phyloP scores from a whole-genome alignment of 1,140 invertebrate species.

The Hermetia illucens region DNA sequence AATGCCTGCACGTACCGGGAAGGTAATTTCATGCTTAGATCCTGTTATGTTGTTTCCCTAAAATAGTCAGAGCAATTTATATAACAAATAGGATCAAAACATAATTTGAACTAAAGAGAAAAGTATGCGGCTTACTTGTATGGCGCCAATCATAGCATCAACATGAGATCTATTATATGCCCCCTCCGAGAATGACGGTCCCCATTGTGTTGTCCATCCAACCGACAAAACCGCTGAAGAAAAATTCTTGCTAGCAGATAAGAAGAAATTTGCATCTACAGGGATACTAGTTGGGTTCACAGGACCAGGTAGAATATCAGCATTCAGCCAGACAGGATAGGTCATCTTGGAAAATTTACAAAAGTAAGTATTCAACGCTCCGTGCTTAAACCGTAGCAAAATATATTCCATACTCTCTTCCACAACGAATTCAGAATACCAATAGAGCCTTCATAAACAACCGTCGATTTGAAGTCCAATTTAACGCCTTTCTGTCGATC shows the following conservation, averaged over 20 bases:
- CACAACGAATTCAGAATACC: conserved; percentile 35
- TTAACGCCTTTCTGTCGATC: conserved; percentile 58
- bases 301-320: conserved; percentile 72
- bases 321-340: conserved; percentile 77
- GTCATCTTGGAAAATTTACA: conserved; percentile 36
- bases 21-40: conserved; percentile 55
- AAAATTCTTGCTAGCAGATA: conserved; percentile 37
- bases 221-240: conserved; percentile 55
- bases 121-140: conserved; percentile 33
- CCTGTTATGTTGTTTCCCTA: conserved; percentile 18
- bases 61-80: conserved; percentile 5
- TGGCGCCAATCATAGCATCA: conserved; percentile 50
- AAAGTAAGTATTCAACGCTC: no score
- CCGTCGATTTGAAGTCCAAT: conserved; percentile 73
- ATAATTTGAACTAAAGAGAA: conserved; percentile 10
- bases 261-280: conserved; percentile 54
- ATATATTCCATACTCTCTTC: conserved; percentile 26
- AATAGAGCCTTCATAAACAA: conserved; percentile 54
- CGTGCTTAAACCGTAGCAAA: no score
- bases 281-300: conserved; percentile 41
- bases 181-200: conserved; percentile 34
- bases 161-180: conserved; percentile 55
- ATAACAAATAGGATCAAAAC: conserved; percentile 1
- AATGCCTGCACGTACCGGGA: conserved; percentile 62
- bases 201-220: conserved; percentile 72